A percentile compares a stretch with the other conserved stretches of the same genome.
Conservation (phyloP, 2,797 vertebrate species). For the Sebastes iracundus region DNA sequence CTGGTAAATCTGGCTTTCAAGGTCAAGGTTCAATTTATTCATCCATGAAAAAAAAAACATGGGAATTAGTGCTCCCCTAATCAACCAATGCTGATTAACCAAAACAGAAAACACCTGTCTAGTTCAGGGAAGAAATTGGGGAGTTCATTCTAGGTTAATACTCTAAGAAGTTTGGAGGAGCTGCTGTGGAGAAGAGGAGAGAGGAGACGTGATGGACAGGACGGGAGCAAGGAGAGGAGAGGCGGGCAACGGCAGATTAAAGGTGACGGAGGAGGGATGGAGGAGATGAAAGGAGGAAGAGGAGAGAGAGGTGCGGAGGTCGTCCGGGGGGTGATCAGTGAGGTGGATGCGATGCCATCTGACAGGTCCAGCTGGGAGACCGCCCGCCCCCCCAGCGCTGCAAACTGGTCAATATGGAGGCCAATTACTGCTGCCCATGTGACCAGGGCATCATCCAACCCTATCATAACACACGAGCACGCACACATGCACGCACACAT, state of each 20-base stretch:
- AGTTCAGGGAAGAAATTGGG: not conserved
- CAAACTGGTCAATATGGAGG: slow-evolving; percentile 86
- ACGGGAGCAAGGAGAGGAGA: slow-evolving; percentile 12
- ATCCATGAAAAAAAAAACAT: not conserved
- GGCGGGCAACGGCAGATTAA: slow-evolving; percentile 49
- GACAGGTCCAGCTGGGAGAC: slow-evolving; percentile 85
- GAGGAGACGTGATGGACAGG: slow-evolving; percentile 11
- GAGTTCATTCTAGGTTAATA: not conserved
- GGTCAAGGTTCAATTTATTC: not conserved
- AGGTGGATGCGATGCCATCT: slow-evolving; percentile 82
- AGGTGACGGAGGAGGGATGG: slow-evolving; percentile 57
- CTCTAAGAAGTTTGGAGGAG: slow-evolving; percentile 15
- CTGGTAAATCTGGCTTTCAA: not conserved
- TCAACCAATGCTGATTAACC: not conserved
- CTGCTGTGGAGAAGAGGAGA: not conserved
- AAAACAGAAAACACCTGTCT: not conserved
- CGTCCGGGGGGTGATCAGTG: slow-evolving; percentile 78
- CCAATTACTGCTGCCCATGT: slow-evolving; percentile 86
- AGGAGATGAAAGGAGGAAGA: slow-evolving; percentile 61
- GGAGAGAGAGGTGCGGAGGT: slow-evolving; percentile 63
- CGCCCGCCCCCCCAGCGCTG: slow-evolving; percentile 79
- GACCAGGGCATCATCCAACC: slow-evolving; percentile 83
- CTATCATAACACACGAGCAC: slow-evolving; percentile 78
- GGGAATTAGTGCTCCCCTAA: not conserved
- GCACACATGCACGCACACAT: slow-evolving; percentile 42